Conservation (phyloP, 2,113 vertebrate species). For the Ancistrus triradiatus region DNA sequence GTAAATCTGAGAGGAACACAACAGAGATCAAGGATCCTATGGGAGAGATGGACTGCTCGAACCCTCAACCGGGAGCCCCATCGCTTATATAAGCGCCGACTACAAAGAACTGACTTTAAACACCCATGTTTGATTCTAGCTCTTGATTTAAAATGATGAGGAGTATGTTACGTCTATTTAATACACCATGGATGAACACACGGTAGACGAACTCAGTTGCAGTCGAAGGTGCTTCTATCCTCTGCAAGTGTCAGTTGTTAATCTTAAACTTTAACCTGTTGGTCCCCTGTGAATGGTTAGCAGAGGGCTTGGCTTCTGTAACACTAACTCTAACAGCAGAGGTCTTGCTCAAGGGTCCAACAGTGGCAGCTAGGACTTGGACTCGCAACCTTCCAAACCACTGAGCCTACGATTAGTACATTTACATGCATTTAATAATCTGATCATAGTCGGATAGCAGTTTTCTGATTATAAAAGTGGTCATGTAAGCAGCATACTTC, state of each 20-base stretch:
- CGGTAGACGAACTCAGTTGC: constrained; percentile 6
- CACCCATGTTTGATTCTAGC: constrained; percentile 15
- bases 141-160: constrained; percentile 3
- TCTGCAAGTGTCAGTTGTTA: constrained; percentile 41
- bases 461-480: too few species aligned
- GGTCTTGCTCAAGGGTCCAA: too few species aligned
- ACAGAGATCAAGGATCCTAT: constrained; percentile 37
- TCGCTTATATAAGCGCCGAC: constrained; percentile 17
- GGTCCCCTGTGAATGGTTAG: constrained; percentile 70
- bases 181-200: constrained; percentile 31
- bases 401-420: too few species aligned
- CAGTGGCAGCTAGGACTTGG: too few species aligned
- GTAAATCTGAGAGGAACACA: constrained; percentile 62
- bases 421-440: too few species aligned
- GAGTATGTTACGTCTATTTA: constrained; percentile 23
- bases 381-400: too few species aligned
- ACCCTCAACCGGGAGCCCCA: constrained; percentile 15
- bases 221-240: background rate
- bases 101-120: constrained; percentile 15
- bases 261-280: constrained; percentile 58
- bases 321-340: too few species aligned
- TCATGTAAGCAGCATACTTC: too few species aligned
- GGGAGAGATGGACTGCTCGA: constrained; percentile 30
- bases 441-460: too few species aligned
- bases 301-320: constrained; percentile 59